Conservation (phyloP, 1,140 invertebrate species). For the Orius insidiosus region DNA sequence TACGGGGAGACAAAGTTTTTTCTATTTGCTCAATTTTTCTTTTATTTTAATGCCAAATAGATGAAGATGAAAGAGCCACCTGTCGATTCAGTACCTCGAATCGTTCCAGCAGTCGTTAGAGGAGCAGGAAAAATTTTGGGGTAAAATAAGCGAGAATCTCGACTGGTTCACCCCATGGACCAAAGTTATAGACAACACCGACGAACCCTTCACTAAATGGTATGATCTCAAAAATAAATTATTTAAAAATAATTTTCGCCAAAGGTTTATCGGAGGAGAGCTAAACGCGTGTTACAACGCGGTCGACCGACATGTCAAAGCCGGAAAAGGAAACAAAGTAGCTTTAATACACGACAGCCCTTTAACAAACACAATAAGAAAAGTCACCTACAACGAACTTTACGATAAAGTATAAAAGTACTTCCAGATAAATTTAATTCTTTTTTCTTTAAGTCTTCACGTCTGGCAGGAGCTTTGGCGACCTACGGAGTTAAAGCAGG, state of each 20-base stretch:
- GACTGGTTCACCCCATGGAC: conserved; percentile 72
- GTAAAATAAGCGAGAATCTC: conserved; percentile 48
- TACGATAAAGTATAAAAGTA: conserved; percentile 42
- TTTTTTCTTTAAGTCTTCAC: conserved; percentile 38
- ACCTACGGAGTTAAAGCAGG: conserved; percentile 56
- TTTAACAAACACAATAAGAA: conserved; percentile 50
- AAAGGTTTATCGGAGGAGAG: conserved; percentile 73
- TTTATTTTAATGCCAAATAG: conserved; percentile 5
- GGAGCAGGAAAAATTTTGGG: conserved; percentile 75
- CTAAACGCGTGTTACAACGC: conserved; percentile 87
- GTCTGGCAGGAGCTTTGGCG: conserved; percentile 56
- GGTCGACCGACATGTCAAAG: conserved; percentile 70
- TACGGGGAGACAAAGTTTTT: too few species aligned
- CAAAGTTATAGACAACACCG: conserved; percentile 63
- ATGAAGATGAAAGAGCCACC: conserved; percentile 3
- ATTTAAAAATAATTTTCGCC: background rate
- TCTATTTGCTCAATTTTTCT: too few species aligned
- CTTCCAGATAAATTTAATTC: too few species aligned
- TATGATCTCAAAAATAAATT: too few species aligned
- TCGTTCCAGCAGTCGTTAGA: conserved; percentile 49
- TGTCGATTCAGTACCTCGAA: conserved; percentile 37
- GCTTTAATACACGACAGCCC: conserved; percentile 85
- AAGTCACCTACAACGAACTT: conserved; percentile 66
- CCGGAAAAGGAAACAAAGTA: conserved; percentile 53
- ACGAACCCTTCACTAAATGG: conserved; percentile 81